Evolutionary conservation across 2,888 invertebrate genomes (phyloP).

Genomic region (Lapara coniferarum): DNA sequence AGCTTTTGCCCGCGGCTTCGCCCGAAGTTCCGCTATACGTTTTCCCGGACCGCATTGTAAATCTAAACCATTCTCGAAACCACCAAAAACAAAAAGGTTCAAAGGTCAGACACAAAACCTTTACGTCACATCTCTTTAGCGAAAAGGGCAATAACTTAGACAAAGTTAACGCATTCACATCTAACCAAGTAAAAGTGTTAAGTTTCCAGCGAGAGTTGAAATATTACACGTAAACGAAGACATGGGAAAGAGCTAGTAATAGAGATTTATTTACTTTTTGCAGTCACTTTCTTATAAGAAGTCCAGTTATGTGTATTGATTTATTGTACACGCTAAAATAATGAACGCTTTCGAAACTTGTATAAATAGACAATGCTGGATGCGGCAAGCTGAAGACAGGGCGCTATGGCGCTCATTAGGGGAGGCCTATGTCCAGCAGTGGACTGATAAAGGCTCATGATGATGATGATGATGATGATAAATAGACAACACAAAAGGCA

Average conservation of each 20-base stretch:
- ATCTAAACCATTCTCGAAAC: too few species aligned
- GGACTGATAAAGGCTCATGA: too few species aligned
- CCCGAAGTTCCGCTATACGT: too few species aligned
- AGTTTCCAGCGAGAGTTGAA: constrained; percentile 58
- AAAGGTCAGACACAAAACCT: background rate
- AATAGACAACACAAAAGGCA: background rate
- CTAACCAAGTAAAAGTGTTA: constrained; percentile 48
- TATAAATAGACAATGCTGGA: background rate
- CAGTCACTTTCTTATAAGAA: constrained; percentile 34
- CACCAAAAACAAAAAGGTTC: background rate
- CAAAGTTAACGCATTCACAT: constrained; percentile 50
- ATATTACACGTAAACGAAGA: constrained; percentile 48
- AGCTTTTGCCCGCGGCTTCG: too few species aligned
- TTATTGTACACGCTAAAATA: constrained; percentile 6
- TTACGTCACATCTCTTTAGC: constrained; percentile 6
- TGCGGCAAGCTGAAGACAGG: too few species aligned
- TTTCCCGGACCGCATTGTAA: too few species aligned
- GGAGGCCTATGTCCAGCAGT: too few species aligned
- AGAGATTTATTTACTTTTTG: constrained; percentile 26
- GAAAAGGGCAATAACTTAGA: constrained; percentile 33
- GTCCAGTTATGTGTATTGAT: constrained; percentile 12
- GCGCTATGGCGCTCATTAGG: too few species aligned
- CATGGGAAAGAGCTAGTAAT: constrained; percentile 23
- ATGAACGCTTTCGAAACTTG: constrained; percentile 11
- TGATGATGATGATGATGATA: too few species aligned